Conservation (phyloP, 1,140 invertebrate species). For the Psix sp. region DNA sequence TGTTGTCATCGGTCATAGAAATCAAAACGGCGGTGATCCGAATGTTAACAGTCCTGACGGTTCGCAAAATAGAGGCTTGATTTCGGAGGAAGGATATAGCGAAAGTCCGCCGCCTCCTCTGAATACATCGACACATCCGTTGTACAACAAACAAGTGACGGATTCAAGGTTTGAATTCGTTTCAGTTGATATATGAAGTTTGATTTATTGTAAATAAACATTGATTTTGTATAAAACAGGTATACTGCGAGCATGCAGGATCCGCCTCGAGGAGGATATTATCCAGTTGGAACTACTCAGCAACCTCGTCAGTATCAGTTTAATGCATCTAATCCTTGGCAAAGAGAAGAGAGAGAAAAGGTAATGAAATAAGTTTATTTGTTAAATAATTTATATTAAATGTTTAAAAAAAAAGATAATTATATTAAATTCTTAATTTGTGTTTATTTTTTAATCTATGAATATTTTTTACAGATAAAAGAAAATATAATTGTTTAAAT, state of each 20-base stretch:
- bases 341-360: conserved; percentile 91
- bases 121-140: conserved; percentile 84
- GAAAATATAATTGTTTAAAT: too few species aligned
- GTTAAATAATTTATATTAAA: not conserved
- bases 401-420: not conserved
- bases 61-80: conserved; percentile 58
- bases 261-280: conserved; percentile 85
- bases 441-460: too few species aligned
- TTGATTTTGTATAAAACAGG: conserved; percentile 52
- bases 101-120: conserved; percentile 83
- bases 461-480: too few species aligned
- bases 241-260: conserved; percentile 85
- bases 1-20: conserved; percentile 31
- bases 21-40: conserved; percentile 61
- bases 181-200: not conserved
- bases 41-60: conserved; percentile 48
- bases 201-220: not conserved
- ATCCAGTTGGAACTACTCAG: conserved; percentile 76
- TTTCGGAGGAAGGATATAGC: conserved; percentile 69
- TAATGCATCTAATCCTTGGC: conserved; percentile 87
- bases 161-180: conserved; percentile 66
- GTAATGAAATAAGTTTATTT: conserved; percentile 67
- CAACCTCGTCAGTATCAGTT: conserved; percentile 76
- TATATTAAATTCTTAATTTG: too few species aligned
- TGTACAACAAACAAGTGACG: conserved; percentile 77